Conservation (phyloP, 2,113 vertebrate genomes). For the Tetraodon nigroviridis region DNA sequence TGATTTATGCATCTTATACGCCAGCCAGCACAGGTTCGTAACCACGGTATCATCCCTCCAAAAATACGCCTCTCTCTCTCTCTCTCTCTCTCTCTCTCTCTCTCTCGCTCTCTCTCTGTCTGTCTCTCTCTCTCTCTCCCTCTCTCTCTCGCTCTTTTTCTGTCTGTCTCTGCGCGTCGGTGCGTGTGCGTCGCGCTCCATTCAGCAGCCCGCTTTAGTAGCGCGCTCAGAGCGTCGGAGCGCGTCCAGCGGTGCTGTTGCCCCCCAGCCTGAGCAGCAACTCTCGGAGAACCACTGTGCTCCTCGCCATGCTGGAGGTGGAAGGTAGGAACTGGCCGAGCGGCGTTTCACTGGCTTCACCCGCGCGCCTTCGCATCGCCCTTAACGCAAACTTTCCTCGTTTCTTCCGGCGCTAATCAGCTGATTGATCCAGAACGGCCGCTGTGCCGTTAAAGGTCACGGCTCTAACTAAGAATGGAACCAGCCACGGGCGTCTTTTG, state of each 20-base stretch:
- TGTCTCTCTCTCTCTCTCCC: slow-evolving; percentile 1
- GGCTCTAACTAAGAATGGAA: neutral
- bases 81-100: slow-evolving; percentile 3
- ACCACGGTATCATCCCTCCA: too few species aligned
- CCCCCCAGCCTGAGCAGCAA: neutral
- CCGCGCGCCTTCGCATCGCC: too few species aligned
- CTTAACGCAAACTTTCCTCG: slow-evolving; percentile 1
- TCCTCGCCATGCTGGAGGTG: slow-evolving; percentile 71
- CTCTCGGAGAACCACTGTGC: slow-evolving; percentile 72
- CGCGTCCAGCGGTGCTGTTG: slow-evolving; percentile 39
- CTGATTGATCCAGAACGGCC: neutral
- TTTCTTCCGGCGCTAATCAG: neutral
- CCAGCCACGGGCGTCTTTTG: neutral
- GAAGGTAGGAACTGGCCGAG: slow-evolving; percentile 65
- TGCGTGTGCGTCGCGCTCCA: slow-evolving; percentile 65
- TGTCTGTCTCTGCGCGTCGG: slow-evolving; percentile 58
- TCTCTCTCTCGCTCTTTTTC: neutral
- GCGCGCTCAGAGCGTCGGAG: slow-evolving; percentile 35
- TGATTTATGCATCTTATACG: neutral
- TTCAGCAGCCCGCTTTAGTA: slow-evolving; percentile 62
- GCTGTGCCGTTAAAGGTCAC: neutral
- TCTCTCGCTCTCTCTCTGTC: neutral
- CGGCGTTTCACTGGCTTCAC: neutral
- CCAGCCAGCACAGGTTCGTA: too few species aligned
- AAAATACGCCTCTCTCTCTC: neutral